Evolutionary conservation across 2,888 invertebrate genomes (phyloP).

Genomic region (Phlogophora meticulosa): DNA sequence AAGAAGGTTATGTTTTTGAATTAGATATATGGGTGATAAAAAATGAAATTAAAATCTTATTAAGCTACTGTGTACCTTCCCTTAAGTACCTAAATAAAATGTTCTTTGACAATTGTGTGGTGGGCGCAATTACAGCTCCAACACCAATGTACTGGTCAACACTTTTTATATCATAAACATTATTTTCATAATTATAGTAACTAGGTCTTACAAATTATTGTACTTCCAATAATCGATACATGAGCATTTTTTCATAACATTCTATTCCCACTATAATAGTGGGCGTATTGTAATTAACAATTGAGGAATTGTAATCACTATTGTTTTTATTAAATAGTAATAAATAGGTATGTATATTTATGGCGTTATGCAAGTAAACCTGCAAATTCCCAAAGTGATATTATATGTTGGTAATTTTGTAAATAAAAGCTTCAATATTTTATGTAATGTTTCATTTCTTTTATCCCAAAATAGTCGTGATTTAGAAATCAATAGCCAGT

Average conservation of each 20-base stretch:
- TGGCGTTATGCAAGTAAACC: conserved; percentile 89
- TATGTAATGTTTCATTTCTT: conserved; percentile 73
- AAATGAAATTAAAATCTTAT: not conserved
- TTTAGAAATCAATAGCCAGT: not conserved
- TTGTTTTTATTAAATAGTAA: conserved; percentile 82
- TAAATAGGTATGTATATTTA: conserved; percentile 85
- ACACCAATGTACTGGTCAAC: conserved; percentile 55
- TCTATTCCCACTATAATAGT: conserved; percentile 61
- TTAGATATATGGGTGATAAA: too few relatives aligned
- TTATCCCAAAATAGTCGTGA: too few relatives aligned
- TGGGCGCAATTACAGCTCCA: conserved; percentile 54
- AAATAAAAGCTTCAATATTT: conserved; percentile 91
- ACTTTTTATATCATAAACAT: conserved; percentile 52
- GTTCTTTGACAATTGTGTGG: conserved; percentile 24
- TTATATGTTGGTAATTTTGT: conserved; percentile 91
- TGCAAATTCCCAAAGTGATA: conserved; percentile 91
- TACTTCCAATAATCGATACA: conserved; percentile 68
- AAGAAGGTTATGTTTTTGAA: too few relatives aligned
- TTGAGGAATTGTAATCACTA: conserved; percentile 86
- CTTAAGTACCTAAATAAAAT: not conserved
- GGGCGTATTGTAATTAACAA: conserved; percentile 62
- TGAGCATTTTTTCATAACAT: conserved; percentile 60
- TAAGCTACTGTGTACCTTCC: conserved; percentile 46
- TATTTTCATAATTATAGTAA: conserved; percentile 60
- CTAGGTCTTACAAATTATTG: conserved; percentile 60